Conservation (phyloP, 2,113 vertebrate species). For the Catharus bicknelli region DNA sequence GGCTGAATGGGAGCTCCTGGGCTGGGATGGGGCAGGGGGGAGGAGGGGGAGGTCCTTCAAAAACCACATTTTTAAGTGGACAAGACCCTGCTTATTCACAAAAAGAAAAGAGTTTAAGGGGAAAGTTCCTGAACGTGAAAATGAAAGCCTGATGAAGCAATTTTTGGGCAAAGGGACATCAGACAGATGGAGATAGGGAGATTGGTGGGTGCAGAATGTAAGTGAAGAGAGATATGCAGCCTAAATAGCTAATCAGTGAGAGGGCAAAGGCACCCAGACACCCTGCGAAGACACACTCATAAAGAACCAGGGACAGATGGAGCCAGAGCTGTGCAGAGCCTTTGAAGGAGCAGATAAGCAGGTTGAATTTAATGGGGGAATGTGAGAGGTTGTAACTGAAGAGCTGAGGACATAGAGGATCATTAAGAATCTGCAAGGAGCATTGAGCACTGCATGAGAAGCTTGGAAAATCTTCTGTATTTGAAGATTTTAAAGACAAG, state of each 20-base stretch:
- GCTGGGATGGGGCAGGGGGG: neutral
- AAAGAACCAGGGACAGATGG: conserved; percentile 64
- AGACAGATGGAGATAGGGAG: conserved; percentile 54
- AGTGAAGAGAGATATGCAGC: conserved; percentile 28
- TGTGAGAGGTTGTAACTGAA: conserved; percentile 64
- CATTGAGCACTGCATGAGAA: conserved; percentile 11
- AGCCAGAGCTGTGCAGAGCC: conserved; percentile 50
- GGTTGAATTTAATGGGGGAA: conserved; percentile 61
- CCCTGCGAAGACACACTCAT: conserved; percentile 52
- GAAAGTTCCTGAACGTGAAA: conserved; percentile 49
- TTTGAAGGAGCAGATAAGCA: conserved; percentile 66
- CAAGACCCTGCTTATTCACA: neutral
- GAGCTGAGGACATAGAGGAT: conserved; percentile 51
- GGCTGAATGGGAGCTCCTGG: conserved; percentile 18
- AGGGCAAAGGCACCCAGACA: conserved; percentile 61
- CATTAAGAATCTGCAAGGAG: conserved; percentile 61
- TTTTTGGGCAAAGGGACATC: conserved; percentile 25
- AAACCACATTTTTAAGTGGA: neutral
- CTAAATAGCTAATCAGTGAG: conserved; percentile 60
- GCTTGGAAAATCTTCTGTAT: conserved; percentile 24
- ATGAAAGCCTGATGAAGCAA: neutral
- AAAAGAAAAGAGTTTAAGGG: neutral
- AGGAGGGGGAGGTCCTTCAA: neutral
- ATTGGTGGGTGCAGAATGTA: conserved; percentile 30
- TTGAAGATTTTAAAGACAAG: conserved; percentile 33